These are phyloP conservation scores for Rambutsinella grinnellia DNA, from an alignment of 2,888 invertebrate genomes.

Conservation along the genomic window DNA sequence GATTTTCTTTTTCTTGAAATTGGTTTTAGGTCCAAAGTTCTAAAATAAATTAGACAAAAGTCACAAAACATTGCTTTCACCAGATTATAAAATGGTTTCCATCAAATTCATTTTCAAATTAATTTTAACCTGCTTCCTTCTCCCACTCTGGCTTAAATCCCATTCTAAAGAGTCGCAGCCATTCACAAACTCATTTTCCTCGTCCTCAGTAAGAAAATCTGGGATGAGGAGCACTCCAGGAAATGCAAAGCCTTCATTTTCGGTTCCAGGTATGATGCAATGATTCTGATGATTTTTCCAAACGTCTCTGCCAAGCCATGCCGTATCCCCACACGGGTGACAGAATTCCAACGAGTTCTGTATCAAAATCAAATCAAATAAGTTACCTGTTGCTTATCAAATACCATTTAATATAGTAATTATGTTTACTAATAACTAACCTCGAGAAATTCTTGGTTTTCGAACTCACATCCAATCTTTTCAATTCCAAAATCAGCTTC, in stretches of 20 bases:
- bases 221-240: slow-evolving; percentile 68
- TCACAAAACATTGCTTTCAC: too few relatives aligned
- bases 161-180: slow-evolving; percentile 86
- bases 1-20: slow-evolving; percentile 94
- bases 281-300: slow-evolving; percentile 79
- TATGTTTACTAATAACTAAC: too few relatives aligned
- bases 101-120: slow-evolving; percentile 8
- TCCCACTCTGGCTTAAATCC: slow-evolving; percentile 94
- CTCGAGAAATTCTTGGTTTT: slow-evolving; percentile 66
- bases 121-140: slow-evolving; percentile 84
- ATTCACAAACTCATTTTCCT: slow-evolving; percentile 77
- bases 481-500: slow-evolving; percentile 77
- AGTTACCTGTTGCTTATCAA: slow-evolving; percentile 6
- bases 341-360: slow-evolving; percentile 78
- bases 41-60: slow-evolving; percentile 68
- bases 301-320: slow-evolving; percentile 82
- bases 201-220: slow-evolving; percentile 81
- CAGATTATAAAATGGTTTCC: not conserved
- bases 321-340: slow-evolving; percentile 79
- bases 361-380: slow-evolving; percentile 7
- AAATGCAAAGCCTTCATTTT: not conserved
- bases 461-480: slow-evolving; percentile 68
- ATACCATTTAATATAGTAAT: slow-evolving; percentile 51
- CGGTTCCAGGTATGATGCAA: slow-evolving; percentile 46
- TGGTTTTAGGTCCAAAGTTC: slow-evolving; percentile 98